Conservation (phyloP, 53 echinoderm and acorn worm genomes). For the Astropecten irregularis region DNA sequence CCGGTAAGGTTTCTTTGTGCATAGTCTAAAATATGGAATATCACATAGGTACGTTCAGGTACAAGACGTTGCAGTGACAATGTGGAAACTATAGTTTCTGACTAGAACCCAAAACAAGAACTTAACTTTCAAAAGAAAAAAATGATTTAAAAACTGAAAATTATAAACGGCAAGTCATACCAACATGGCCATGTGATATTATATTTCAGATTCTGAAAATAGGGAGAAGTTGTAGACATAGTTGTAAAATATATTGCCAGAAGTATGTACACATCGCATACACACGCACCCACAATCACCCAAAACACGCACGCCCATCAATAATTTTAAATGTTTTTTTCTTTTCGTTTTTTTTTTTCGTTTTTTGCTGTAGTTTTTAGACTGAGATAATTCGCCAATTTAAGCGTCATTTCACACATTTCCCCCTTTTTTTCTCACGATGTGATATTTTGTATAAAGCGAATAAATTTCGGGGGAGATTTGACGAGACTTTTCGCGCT, state of each 20-base stretch:
- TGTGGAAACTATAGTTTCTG: neutral
- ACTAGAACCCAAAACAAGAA: too few relatives aligned
- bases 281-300: conserved; percentile 6
- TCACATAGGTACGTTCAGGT: too few relatives aligned
- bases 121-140: too few relatives aligned
- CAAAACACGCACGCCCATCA: neutral
- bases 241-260: neutral
- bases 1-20: too few relatives aligned
- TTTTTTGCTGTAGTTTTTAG: conserved; percentile 45
- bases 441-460: too few relatives aligned
- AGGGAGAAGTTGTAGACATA: neutral
- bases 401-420: too few relatives aligned
- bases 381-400: neutral
- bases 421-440: too few relatives aligned
- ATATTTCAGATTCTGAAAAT: conserved; percentile 10
- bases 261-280: conserved; percentile 8
- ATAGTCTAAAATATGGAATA: too few relatives aligned
- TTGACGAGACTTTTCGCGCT: conserved; percentile 21
- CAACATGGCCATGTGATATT: neutral
- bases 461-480: too few relatives aligned
- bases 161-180: neutral
- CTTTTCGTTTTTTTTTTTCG: too few relatives aligned
- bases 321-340: neutral
- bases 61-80: neutral
- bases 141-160: too few relatives aligned